Conservation (phyloP, 1,140 invertebrate species). For the Anastrepha ludens region DNA sequence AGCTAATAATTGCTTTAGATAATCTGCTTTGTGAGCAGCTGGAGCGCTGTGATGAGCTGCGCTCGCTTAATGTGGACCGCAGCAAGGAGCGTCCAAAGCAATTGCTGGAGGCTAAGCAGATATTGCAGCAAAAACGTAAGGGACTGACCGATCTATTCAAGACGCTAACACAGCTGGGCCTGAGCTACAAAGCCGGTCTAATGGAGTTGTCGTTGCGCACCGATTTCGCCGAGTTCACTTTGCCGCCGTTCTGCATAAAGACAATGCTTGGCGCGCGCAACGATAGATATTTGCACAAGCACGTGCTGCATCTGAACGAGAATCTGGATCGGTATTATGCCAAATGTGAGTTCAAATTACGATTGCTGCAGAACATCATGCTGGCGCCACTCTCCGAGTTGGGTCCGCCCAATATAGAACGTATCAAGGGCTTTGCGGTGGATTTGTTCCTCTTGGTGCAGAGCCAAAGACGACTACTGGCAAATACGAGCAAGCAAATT, state of each 20-base stretch:
- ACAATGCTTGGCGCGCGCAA: conserved; percentile 61
- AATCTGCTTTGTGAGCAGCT: conserved; percentile 80
- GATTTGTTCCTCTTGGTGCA: conserved; percentile 80
- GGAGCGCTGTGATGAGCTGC: conserved; percentile 79
- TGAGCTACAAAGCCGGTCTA: conserved; percentile 88
- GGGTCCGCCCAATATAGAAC: conserved; percentile 85
- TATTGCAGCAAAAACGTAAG: conserved; percentile 89
- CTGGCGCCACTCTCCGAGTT: conserved; percentile 85
- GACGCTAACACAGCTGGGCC: conserved; percentile 81
- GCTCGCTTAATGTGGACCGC: conserved; percentile 79
- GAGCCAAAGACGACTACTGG: conserved; percentile 74
- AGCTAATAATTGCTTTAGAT: conserved; percentile 79
- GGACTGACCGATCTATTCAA: conserved; percentile 90
- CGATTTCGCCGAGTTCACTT: conserved; percentile 69
- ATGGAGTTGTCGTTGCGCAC: conserved; percentile 74
- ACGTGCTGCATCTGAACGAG: conserved; percentile 64
- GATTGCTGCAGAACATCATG: conserved; percentile 79
- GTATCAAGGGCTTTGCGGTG: conserved; percentile 87
- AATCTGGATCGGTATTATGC: conserved; percentile 71
- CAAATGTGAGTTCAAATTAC: conserved; percentile 73
- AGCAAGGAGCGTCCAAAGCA: conserved; percentile 83
- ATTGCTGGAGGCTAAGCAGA: conserved; percentile 85
- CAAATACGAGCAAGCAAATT: conserved; percentile 70
- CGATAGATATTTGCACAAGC: conserved; percentile 60
- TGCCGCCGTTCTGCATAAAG: conserved; percentile 66